These are phyloP conservation scores for Phylloscopus trochiloides DNA, from an alignment of 2,113 vertebrate species.

Conservation along the genomic window DNA sequence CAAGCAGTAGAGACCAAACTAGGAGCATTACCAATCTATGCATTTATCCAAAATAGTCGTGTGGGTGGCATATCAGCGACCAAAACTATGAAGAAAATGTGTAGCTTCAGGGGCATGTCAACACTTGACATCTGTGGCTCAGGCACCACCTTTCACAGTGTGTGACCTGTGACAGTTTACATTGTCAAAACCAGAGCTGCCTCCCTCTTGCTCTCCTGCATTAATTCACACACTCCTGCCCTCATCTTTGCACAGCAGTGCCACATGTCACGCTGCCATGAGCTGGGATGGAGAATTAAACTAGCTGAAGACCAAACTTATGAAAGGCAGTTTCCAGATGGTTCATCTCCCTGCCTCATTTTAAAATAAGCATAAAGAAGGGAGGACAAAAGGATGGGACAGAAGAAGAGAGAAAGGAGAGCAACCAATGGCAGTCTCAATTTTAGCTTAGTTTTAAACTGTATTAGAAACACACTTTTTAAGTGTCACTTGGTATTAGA, in stretches of 20 bases:
- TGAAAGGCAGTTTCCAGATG: not conserved
- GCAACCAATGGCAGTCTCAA: not conserved
- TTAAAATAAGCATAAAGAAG: not conserved
- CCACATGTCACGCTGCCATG: not conserved
- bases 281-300: not conserved
- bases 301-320: not conserved
- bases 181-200: not conserved
- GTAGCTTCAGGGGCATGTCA: not conserved
- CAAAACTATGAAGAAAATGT: not conserved
- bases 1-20: not conserved
- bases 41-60: not conserved
- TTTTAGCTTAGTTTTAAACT: not conserved
- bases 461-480: not conserved
- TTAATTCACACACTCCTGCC: not conserved
- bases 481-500: not conserved
- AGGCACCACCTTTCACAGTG: not conserved
- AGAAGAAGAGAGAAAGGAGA: not conserved
- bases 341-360: not conserved
- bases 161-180: not conserved
- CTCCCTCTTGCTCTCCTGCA: not conserved
- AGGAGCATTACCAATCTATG: not conserved
- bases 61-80: not conserved
- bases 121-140: not conserved
- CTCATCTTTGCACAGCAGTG: not conserved
- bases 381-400: not conserved